Evolutionary conservation across 1,140 invertebrate species (phyloP).

Genomic region (Drosophila setifemur): DNA sequence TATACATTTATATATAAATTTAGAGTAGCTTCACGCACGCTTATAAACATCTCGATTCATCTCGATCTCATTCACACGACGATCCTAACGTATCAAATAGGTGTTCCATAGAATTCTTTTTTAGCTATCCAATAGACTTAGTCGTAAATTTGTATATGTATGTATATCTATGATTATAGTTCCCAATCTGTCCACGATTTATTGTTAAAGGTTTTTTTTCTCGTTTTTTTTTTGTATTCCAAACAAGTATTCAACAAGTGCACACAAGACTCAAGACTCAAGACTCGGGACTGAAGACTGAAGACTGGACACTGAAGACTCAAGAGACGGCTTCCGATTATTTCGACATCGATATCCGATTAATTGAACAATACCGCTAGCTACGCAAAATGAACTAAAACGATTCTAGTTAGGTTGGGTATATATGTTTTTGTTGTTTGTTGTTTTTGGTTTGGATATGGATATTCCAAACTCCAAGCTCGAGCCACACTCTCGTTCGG

Average conservation of each 20-base stretch:
- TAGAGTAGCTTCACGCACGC: slow-evolving; percentile 21
- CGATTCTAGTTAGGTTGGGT: slow-evolving; percentile 28
- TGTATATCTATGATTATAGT: slow-evolving; percentile 38
- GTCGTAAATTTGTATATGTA: slow-evolving; percentile 17
- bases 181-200: slow-evolving; percentile 3
- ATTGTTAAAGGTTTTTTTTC: background rate
- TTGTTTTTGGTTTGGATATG: background rate
- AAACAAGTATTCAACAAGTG: slow-evolving; percentile 67
- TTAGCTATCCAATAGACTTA: slow-evolving; percentile 28
- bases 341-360: slow-evolving; percentile 1
- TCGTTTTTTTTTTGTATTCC: slow-evolving; percentile 5
- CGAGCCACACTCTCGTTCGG: slow-evolving; percentile 6
- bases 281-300: slow-evolving; percentile 30
- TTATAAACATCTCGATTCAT: slow-evolving; percentile 5
- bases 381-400: slow-evolving; percentile 28
- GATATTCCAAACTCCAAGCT: slow-evolving; percentile 27
- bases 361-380: slow-evolving; percentile 39
- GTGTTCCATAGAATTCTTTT: slow-evolving; percentile 6
- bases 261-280: slow-evolving; percentile 43
- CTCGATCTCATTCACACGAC: slow-evolving; percentile 9
- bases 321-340: slow-evolving; percentile 10
- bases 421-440: no score
- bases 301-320: slow-evolving; percentile 29
- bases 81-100: slow-evolving; percentile 9
- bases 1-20: slow-evolving; percentile 68